These are phyloP conservation scores for Leistus spinibarbis DNA, from an alignment of 2,888 invertebrate species.

Conservation along the genomic window DNA sequence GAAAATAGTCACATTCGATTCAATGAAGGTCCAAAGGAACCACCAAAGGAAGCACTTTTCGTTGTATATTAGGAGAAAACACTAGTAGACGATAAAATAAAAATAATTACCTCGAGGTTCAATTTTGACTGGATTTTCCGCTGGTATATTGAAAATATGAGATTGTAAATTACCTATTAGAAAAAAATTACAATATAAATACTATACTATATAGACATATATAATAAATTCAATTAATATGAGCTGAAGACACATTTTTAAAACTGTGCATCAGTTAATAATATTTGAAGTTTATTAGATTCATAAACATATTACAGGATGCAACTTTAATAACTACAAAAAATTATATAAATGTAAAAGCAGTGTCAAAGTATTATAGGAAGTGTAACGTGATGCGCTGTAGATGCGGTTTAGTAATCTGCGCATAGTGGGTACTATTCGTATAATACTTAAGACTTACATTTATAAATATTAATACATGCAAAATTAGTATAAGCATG, in stretches of 20 bases:
- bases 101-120: conserved; percentile 54
- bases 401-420: not conserved
- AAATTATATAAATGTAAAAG: no score
- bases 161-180: conserved; percentile 31
- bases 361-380: not conserved
- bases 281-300: no score
- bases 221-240: no score
- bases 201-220: no score
- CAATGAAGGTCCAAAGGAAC: no score
- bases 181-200: not conserved
- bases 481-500: not conserved
- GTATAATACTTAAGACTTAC: not conserved
- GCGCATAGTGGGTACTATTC: not conserved
- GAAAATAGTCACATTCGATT: no score
- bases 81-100: conserved; percentile 9
- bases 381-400: not conserved
- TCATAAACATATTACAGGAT: no score
- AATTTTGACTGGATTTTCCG: conserved; percentile 51
- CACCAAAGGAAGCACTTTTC: no score
- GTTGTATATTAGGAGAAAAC: no score
- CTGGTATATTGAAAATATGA: conserved; percentile 44
- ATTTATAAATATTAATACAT: not conserved
- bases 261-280: no score
- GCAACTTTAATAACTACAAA: no score
- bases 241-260: no score